Conservation (phyloP, 2,888 invertebrate genomes). For the Mesorhabditis sp. region DNA sequence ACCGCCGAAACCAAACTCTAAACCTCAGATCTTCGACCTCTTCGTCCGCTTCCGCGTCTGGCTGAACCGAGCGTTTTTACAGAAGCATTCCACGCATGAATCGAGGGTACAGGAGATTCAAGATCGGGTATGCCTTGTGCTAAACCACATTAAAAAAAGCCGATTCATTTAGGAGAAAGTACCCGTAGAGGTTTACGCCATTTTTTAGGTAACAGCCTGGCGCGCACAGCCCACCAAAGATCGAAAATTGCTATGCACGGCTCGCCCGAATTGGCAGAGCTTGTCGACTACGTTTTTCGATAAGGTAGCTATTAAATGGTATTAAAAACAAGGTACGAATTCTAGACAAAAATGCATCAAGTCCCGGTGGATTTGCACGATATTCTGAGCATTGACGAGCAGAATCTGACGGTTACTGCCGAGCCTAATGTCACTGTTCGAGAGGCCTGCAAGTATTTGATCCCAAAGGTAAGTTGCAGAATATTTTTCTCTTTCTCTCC, state of each 20-base stretch:
- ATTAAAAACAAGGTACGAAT: neutral
- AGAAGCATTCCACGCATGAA: constrained; percentile 39
- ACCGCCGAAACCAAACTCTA: too few species aligned
- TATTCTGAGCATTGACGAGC: constrained; percentile 67
- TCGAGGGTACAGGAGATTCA: constrained; percentile 42
- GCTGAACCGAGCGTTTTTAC: constrained; percentile 35
- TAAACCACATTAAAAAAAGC: neutral
- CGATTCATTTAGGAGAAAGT: neutral
- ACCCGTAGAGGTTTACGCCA: neutral
- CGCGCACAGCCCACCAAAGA: constrained; percentile 58
- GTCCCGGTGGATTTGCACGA: constrained; percentile 69
- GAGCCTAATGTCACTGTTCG: constrained; percentile 72
- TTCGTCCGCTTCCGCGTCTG: constrained; percentile 39
- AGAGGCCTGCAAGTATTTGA: constrained; percentile 68
- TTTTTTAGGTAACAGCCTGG: constrained; percentile 53
- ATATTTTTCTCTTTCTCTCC: constrained; percentile 11
- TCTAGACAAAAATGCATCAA: constrained; percentile 60
- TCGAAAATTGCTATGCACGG: constrained; percentile 68
- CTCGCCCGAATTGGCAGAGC: constrained; percentile 72
- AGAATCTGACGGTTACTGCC: constrained; percentile 66
- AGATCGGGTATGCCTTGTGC: constrained; percentile 14
- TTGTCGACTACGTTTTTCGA: constrained; percentile 70
- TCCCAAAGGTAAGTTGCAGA: constrained; percentile 52
- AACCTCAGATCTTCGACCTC: constrained; percentile 48
- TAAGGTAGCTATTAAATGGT: constrained; percentile 59